Percentiles rank a stretch among this genome's conserved stretches.
These are phyloP conservation scores for Pungitius pungitius DNA, from an alignment of 2,113 vertebrate species.

Conservation along the genomic window DNA sequence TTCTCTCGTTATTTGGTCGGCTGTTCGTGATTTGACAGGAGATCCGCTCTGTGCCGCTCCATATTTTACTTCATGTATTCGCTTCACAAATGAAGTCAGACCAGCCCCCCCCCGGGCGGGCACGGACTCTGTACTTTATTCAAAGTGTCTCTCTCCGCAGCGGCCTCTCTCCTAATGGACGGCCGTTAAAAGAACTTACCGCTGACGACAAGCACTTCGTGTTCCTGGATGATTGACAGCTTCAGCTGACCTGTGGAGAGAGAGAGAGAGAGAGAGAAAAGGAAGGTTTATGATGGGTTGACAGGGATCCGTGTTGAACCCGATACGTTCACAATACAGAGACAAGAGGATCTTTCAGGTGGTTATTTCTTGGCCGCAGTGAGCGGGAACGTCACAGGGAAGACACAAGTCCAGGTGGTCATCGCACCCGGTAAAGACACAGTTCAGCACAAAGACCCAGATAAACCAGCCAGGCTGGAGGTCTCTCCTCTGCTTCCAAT, in stretches of 20 bases:
- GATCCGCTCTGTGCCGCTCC: constrained; percentile 5
- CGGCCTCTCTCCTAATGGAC: not conserved
- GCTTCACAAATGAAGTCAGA: not conserved
- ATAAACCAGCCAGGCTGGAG: not conserved
- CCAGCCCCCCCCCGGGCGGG: not conserved
- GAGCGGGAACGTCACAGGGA: not conserved
- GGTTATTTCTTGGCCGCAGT: not conserved
- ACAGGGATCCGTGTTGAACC: not conserved
- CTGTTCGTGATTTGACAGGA: constrained; percentile 11
- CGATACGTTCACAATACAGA: not conserved
- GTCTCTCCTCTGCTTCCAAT: not conserved
- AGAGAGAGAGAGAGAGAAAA: constrained; percentile 21
- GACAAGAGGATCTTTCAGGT: not conserved
- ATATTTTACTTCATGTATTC: not conserved
- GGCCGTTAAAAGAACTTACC: constrained; percentile 63
- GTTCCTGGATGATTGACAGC: constrained; percentile 67
- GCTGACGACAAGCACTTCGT: constrained; percentile 64
- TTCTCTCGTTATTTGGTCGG: not conserved
- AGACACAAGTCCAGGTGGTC: not conserved
- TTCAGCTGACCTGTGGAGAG: constrained; percentile 74
- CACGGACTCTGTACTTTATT: constrained; percentile 2
- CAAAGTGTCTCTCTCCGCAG: not conserved
- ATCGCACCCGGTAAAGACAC: not conserved
- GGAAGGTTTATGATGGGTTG: not conserved
- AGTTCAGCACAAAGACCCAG: not conserved